Percentiles rank a stretch among this genome's conserved stretches.
These are phyloP conservation scores for Zygothrica quintamaculata DNA, from an alignment of 2,888 invertebrate species.

Conservation along the genomic window DNA sequence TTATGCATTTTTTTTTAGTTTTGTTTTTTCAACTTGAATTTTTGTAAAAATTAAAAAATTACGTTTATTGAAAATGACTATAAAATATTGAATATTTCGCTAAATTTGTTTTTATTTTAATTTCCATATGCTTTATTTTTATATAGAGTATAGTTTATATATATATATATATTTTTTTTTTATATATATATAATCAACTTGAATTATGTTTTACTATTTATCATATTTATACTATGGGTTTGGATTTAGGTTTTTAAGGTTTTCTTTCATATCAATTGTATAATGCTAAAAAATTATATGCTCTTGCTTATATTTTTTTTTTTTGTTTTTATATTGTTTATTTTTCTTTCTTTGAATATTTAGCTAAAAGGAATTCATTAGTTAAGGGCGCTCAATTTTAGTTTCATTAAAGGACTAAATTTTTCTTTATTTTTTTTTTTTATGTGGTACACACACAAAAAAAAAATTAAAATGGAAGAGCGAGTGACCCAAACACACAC, in stretches of 20 bases:
- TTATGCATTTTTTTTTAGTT: conserved; percentile 24
- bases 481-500: conserved; percentile 51
- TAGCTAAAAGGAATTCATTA: conserved; percentile 84
- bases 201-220: conserved; percentile 56
- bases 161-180: neutral
- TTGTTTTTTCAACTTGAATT: conserved; percentile 68
- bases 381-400: conserved; percentile 78
- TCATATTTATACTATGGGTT: conserved; percentile 48
- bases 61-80: conserved; percentile 77
- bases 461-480: conserved; percentile 74
- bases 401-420: conserved; percentile 69
- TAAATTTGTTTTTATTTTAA: too few species aligned
- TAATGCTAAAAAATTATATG: conserved; percentile 80
- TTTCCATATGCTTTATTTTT: conserved; percentile 56
- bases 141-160: conserved; percentile 45
- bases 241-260: conserved; percentile 29
- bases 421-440: conserved; percentile 30
- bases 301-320: conserved; percentile 56
- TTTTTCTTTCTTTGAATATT: conserved; percentile 76
- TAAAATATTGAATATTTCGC: conserved; percentile 77
- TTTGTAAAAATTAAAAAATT: conserved; percentile 81
- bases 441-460: conserved; percentile 33
- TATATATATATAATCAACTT: conserved; percentile 60
- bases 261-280: conserved; percentile 57
- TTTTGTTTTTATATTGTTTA: conserved; percentile 26